A percentile compares a stretch with the other conserved stretches of the same genome.
Conservation (phyloP, 1,140 invertebrate genomes). For the Neuroterus valhalla region DNA sequence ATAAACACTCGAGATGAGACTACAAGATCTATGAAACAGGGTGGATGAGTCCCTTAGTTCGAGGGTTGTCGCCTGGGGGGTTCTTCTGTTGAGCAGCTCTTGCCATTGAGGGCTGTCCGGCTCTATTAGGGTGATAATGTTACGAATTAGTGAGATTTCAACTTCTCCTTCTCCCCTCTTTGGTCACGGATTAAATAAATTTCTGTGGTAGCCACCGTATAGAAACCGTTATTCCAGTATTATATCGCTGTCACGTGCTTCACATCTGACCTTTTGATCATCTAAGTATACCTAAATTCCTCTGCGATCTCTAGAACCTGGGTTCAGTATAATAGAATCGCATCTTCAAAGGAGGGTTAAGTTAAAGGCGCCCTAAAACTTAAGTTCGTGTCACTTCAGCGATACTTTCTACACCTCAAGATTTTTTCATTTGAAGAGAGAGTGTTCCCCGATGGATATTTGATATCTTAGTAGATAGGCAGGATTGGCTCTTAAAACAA, state of each 20-base stretch:
- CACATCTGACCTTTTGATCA: conserved; percentile 24
- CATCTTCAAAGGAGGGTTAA: conserved; percentile 17
- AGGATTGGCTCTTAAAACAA: no score
- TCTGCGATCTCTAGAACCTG: neutral
- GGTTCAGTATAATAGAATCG: neutral
- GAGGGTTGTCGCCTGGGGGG: conserved; percentile 52
- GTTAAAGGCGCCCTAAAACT: neutral
- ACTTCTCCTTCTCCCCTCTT: conserved; percentile 48
- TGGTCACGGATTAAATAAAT: conserved; percentile 60
- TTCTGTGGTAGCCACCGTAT: conserved; percentile 33
- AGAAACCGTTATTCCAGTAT: conserved; percentile 6
- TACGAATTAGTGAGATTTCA: conserved; percentile 71
- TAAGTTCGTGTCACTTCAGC: conserved; percentile 10
- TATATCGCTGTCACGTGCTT: conserved; percentile 9
- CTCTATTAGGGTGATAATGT: conserved; percentile 71
- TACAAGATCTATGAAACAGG: conserved; percentile 47
- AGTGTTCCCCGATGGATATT: no score
- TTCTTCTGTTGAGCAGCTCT: conserved; percentile 58
- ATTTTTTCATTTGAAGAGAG: neutral
- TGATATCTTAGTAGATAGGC: no score
- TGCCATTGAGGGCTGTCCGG: conserved; percentile 63
- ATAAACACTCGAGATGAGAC: conserved; percentile 40
- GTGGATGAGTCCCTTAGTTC: conserved; percentile 64
- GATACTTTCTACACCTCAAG: neutral
- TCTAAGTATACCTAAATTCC: neutral